Percentiles rank a stretch among this genome's conserved stretches.
phyloP scores from a whole-genome alignment of 2,888 invertebrate genomes.

The Macrophya annulata region DNA sequence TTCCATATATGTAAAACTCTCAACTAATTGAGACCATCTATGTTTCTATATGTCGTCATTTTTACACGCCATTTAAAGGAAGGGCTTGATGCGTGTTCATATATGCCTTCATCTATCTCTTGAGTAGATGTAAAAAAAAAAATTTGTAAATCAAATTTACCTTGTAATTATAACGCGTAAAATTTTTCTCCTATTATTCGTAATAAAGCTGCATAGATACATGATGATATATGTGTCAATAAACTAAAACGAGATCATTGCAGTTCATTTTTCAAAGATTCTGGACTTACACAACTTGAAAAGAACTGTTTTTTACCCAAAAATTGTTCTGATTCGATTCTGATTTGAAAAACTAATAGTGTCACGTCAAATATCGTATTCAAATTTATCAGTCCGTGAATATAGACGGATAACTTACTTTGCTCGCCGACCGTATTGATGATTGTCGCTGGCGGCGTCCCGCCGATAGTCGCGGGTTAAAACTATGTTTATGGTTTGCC shows the following conservation, averaged over 20 bases:
- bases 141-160: not conserved
- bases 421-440: not conserved
- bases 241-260: not conserved
- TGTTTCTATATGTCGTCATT: not conserved
- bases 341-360: not conserved
- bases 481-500: conserved; percentile 59
- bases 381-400: conserved; percentile 35
- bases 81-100: conserved; percentile 17
- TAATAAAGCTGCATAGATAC: not conserved
- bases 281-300: not conserved
- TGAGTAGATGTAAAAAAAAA: not conserved
- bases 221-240: not conserved
- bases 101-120: not conserved
- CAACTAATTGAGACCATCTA: conserved; percentile 23
- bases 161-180: not conserved
- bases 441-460: not conserved
- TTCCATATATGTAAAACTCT: conserved; percentile 28
- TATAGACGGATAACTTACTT: conserved; percentile 7
- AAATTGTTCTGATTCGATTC: not conserved
- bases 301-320: not conserved
- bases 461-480: conserved; percentile 25
- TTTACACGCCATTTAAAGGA: conserved; percentile 34
- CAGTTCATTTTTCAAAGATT: not conserved
- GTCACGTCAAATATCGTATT: not conserved
- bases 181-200: not conserved